phyloP scores from a whole-genome alignment of 1,140 invertebrate genomes.

The Cherax destructor region DNA sequence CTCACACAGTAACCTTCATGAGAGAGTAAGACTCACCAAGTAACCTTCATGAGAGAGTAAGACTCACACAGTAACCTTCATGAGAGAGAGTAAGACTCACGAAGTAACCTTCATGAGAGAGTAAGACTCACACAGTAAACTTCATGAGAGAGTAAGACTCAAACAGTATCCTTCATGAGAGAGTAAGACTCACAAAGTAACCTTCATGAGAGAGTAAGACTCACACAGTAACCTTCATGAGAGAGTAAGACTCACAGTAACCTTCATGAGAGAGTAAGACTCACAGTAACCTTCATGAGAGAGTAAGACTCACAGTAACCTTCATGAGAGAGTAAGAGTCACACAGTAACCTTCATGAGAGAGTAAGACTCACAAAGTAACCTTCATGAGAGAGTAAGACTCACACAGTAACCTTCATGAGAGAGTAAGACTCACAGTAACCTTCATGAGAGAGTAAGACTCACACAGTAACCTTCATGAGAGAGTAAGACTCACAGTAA shows the following conservation, averaged over 20 bases:
- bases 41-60: not conserved
- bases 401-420: not conserved
- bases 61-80: not conserved
- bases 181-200: too few species aligned
- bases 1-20: not conserved
- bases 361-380: not conserved
- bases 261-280: not conserved
- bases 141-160: too few species aligned
- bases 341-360: not conserved
- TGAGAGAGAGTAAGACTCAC: too few species aligned
- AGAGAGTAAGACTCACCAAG: not conserved
- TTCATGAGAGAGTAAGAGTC: too few species aligned
- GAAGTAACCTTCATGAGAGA: too few species aligned
- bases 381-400: not conserved
- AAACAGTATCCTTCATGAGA: too few species aligned
- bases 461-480: not conserved
- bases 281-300: too few species aligned
- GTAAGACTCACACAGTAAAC: too few species aligned
- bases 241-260: not conserved
- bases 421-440: not conserved
- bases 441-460: not conserved
- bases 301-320: too few species aligned
- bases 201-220: too few species aligned
- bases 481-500: not conserved
- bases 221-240: not conserved